These are phyloP conservation scores for Pomatostomus ruficeps DNA, from an alignment of 2,113 vertebrate species.

Conservation along the genomic window DNA sequence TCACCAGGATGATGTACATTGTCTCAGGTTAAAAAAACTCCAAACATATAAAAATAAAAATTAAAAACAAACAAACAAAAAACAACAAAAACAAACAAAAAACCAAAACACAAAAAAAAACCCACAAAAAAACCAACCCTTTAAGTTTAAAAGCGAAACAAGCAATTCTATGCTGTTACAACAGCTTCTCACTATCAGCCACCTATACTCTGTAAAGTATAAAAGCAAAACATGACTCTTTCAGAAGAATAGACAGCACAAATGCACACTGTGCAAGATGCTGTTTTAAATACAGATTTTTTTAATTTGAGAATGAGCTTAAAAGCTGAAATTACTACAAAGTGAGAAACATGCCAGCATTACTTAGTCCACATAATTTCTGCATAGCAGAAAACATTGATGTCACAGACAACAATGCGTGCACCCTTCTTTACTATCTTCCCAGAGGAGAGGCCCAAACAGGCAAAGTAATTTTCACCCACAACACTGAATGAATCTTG, in stretches of 20 bases:
- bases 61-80: too few relatives aligned
- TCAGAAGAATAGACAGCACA: background rate
- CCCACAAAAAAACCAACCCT: too few relatives aligned
- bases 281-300: background rate
- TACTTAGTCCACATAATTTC: background rate
- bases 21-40: background rate
- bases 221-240: background rate
- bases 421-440: background rate
- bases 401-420: background rate
- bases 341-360: background rate
- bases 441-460: background rate
- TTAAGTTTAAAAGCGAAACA: background rate
- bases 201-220: background rate
- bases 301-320: background rate
- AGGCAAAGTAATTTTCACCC: background rate
- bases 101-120: too few relatives aligned
- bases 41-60: background rate
- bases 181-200: background rate
- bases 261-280: background rate
- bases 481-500: background rate
- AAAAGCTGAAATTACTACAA: background rate
- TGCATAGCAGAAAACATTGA: background rate
- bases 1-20: background rate
- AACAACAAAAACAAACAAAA: too few relatives aligned
- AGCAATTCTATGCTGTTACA: background rate